Percentiles rank a stretch among this genome's conserved stretches.
These are phyloP conservation scores for Eilema depressum DNA, from an alignment of 2,888 invertebrate genomes.

Conservation along the genomic window DNA sequence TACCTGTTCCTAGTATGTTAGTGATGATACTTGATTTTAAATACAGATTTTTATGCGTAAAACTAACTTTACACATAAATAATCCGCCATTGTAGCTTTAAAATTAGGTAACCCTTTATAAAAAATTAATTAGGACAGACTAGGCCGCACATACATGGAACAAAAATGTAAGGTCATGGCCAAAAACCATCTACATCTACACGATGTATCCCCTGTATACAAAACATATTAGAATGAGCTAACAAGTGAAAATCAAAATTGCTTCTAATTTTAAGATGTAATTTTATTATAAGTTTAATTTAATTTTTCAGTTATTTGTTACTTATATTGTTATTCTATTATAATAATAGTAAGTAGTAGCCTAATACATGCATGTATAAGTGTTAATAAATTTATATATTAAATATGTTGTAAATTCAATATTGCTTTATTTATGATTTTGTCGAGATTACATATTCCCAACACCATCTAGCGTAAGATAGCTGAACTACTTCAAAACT, in stretches of 20 bases:
- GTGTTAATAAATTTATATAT: conserved; percentile 47
- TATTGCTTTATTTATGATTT: not conserved
- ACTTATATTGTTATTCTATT: conserved; percentile 75
- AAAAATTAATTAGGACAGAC: not conserved
- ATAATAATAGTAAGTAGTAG: conserved; percentile 79
- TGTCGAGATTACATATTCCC: not conserved
- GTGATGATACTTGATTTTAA: conserved; percentile 2
- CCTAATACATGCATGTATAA: conserved; percentile 67
- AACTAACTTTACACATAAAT: conserved; percentile 65
- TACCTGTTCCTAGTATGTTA: not conserved
- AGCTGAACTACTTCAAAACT: not conserved
- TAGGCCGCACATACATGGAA: too few relatives aligned
- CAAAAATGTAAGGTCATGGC: too few relatives aligned
- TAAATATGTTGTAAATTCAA: not conserved
- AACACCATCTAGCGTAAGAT: not conserved
- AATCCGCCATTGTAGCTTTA: conserved; percentile 45
- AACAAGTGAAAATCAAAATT: conserved; percentile 12
- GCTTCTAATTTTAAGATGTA: conserved; percentile 1
- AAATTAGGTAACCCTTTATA: not conserved
- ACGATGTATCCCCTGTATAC: not conserved
- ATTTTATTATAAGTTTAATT: conserved; percentile 25
- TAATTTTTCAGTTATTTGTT: conserved; percentile 35
- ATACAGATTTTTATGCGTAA: conserved; percentile 72
- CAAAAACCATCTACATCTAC: not conserved
- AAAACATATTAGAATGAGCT: not conserved